Evolutionary conservation across 2,888 invertebrate species (phyloP).

Genomic region (Orchestes rusci): DNA sequence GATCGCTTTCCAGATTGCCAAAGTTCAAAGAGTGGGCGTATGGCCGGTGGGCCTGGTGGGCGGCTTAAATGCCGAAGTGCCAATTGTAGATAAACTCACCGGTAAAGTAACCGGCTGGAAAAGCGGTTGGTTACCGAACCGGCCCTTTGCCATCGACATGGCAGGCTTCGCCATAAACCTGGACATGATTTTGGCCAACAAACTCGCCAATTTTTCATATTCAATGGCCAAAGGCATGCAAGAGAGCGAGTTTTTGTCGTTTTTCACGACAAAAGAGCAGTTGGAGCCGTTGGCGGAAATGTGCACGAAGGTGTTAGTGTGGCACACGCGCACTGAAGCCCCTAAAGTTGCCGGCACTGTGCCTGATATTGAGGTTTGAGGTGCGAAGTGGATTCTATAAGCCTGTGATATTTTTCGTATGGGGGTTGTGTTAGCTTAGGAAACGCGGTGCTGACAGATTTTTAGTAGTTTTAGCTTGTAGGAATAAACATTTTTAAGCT

Average conservation of each 20-base stretch:
- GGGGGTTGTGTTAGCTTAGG: too few species aligned
- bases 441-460: too few species aligned
- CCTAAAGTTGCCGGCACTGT: constrained; percentile 70
- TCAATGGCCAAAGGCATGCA: constrained; percentile 84
- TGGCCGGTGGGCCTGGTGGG: constrained; percentile 97
- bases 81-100: constrained; percentile 54
- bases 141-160: constrained; percentile 97
- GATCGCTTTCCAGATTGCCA: constrained; percentile 65
- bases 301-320: constrained; percentile 93
- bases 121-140: constrained; percentile 80
- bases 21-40: constrained; percentile 77
- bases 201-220: constrained; percentile 72
- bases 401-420: too few species aligned
- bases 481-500: too few species aligned
- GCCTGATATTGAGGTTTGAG: constrained; percentile 39
- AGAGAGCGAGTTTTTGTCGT: constrained; percentile 76
- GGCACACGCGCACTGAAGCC: constrained; percentile 96
- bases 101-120: constrained; percentile 55
- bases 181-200: constrained; percentile 61
- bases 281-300: constrained; percentile 86
- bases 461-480: too few species aligned
- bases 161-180: constrained; percentile 90
- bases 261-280: constrained; percentile 63
- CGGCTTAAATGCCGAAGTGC: constrained; percentile 87
- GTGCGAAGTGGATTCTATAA: too few species aligned